Conservation (phyloP, 2,797 vertebrate species). For the Chaetodon trifasciatus region DNA sequence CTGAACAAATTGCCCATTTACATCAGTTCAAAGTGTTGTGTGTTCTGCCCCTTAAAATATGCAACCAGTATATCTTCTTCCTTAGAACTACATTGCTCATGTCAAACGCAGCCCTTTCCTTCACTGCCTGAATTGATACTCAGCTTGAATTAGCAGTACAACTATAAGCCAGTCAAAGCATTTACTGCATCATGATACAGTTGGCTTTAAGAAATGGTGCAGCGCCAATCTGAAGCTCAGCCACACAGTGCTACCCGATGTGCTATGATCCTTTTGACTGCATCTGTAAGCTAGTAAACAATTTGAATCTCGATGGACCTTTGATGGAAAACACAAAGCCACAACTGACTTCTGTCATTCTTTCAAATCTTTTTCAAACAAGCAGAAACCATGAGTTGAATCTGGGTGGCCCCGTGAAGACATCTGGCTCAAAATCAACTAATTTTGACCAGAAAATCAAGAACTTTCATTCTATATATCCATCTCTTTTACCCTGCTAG, state of each 20-base stretch:
- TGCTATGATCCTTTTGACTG: constrained; percentile 29
- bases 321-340: constrained; percentile 11
- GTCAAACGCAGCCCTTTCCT: background rate
- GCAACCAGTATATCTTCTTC: background rate
- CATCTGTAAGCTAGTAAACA: constrained; percentile 38
- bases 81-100: constrained; percentile 12
- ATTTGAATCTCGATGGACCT: constrained; percentile 20
- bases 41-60: constrained; percentile 22
- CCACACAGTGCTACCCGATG: constrained; percentile 17
- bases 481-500: constrained; percentile 68
- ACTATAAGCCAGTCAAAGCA: constrained; percentile 6
- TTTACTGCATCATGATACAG: constrained; percentile 36
- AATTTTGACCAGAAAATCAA: constrained; percentile 8
- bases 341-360: constrained; percentile 5
- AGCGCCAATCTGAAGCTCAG: constrained; percentile 11
- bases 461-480: constrained; percentile 27
- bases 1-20: constrained; percentile 26
- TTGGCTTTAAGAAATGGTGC: background rate
- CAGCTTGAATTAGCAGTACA: constrained; percentile 14
- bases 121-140: constrained; percentile 4
- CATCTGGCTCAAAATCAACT: background rate
- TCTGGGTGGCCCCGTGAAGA: background rate
- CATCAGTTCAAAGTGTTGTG: constrained; percentile 26
- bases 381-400: constrained; percentile 7
- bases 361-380: constrained; percentile 10